These are phyloP conservation scores for Andinoacara biseriatus DNA, from an alignment of 2,113 vertebrate species.

Conservation along the genomic window DNA sequence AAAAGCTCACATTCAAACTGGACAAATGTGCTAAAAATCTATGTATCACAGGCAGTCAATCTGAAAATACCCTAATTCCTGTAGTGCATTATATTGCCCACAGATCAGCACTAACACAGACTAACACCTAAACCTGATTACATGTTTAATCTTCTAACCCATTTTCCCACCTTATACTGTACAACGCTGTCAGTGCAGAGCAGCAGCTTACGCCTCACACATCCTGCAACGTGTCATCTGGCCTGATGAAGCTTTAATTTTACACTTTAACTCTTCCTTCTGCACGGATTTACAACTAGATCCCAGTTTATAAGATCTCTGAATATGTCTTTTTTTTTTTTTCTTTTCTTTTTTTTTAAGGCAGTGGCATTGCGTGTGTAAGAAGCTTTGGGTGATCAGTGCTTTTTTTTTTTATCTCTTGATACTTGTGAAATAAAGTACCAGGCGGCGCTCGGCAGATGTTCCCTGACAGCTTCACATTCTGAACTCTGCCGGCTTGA, in stretches of 20 bases:
- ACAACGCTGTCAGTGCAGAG: constrained; percentile 20
- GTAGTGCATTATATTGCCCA: background rate
- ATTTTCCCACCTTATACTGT: constrained; percentile 26
- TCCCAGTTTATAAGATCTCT: constrained; percentile 32
- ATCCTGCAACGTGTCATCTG: constrained; percentile 20
- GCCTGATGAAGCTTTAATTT: constrained; percentile 34
- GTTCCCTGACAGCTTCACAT: constrained; percentile 63
- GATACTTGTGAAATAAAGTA: constrained; percentile 54
- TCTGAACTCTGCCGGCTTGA: constrained; percentile 60
- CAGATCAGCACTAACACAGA: constrained; percentile 7
- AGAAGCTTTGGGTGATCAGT: constrained; percentile 49
- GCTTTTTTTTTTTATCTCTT: background rate
- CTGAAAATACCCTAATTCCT: constrained; percentile 18
- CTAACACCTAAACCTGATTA: constrained; percentile 48
- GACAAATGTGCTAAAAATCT: constrained; percentile 27
- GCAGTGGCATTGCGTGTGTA: constrained; percentile 14
- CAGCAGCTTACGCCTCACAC: constrained; percentile 18
- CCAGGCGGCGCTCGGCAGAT: constrained; percentile 65
- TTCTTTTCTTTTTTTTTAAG: constrained; percentile 16
- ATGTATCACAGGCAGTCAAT: constrained; percentile 4
- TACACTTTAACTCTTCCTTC: constrained; percentile 26
- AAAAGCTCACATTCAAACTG: background rate
- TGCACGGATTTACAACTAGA: constrained; percentile 40
- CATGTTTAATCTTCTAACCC: constrained; percentile 41
- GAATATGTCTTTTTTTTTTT: constrained; percentile 27